Evolutionary conservation across 2,797 vertebrate genomes (phyloP).

Genomic region (Catamblyrhynchus diadema): DNA sequence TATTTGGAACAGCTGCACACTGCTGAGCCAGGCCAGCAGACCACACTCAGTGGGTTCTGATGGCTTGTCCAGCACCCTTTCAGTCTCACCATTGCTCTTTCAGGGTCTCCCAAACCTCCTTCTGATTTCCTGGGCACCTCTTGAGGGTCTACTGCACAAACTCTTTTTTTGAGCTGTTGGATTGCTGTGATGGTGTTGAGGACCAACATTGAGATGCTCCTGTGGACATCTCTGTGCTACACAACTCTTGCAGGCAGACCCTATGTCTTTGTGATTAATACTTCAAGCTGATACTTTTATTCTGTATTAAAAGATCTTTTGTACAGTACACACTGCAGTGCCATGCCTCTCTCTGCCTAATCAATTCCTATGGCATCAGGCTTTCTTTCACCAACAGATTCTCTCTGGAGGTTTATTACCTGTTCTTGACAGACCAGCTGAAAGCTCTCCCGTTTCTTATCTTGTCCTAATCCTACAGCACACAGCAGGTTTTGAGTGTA

Average conservation of each 20-base stretch:
- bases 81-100: rapidly evolving
- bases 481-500: background rate
- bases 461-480: background rate
- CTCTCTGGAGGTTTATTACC: background rate
- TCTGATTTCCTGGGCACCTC: background rate
- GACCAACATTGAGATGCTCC: background rate
- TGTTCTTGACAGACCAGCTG: background rate
- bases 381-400: background rate
- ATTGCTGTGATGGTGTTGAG: background rate
- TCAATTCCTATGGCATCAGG: background rate
- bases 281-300: background rate
- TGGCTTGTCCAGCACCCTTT: background rate
- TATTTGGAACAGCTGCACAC: background rate
- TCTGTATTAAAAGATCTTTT: background rate
- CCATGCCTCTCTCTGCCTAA: background rate
- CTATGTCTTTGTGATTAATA: rapidly evolving
- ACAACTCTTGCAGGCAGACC: background rate
- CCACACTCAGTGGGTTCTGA: background rate
- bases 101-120: background rate
- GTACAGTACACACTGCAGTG: background rate
- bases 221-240: background rate
- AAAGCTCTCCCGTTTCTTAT: background rate
- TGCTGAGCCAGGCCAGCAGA: background rate
- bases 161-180: background rate
- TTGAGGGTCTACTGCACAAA: background rate